Base-by-base conservation (phyloP, 2,797 vertebrate genomes). In the Molossus alvarezi region DNA sequence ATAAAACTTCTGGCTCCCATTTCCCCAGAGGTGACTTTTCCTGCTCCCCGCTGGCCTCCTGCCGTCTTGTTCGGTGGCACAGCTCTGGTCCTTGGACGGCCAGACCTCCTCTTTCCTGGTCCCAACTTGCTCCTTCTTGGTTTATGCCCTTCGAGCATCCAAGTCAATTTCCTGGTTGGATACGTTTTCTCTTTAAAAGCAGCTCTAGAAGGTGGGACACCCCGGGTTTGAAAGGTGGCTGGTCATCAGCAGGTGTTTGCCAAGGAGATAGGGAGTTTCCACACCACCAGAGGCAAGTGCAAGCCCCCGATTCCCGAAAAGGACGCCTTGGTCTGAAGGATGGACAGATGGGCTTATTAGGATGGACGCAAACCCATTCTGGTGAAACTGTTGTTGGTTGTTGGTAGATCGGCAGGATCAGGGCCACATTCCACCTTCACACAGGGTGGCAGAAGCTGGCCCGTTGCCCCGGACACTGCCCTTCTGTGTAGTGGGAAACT, bases 11-110 rank as follows among this genome's bases (percentile, higher is more conserved):
- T 25, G 83, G 29, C 14, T 6, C 41, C 11, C 3, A 64, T 21
- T 23, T 5, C 2, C 3, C 37, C 33, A 29, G 37, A 10, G 48
- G 9, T 21, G 5, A 0, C 9, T 9, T 13, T 6, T 53, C 14
- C 18, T 9, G 1, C 3, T 27, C 5, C 41, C 11, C 0, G 0
- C 0, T 18, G 27, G 25, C 58, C 45, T 58, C 58, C 37, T 17
- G 20, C 9, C 9, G 13, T 33, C 84, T 21, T 1, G 5, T n/a
- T 41, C 13, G 0, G 48, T 6, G 4, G 7, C 25, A 18, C 10
- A 77, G 33, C 25, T 11, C 53, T 37, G 27, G 23, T 7, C 25
- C 60, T 45, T 27, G n/a, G n/a, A 62, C 29, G 0, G 12, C 3
- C 60, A 21, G 25, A 5, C 23, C 27, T 53, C 80, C 51, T 12